Evolutionary conservation across 2,888 invertebrate genomes (phyloP).

Genomic region (Drosophila mimica): DNA sequence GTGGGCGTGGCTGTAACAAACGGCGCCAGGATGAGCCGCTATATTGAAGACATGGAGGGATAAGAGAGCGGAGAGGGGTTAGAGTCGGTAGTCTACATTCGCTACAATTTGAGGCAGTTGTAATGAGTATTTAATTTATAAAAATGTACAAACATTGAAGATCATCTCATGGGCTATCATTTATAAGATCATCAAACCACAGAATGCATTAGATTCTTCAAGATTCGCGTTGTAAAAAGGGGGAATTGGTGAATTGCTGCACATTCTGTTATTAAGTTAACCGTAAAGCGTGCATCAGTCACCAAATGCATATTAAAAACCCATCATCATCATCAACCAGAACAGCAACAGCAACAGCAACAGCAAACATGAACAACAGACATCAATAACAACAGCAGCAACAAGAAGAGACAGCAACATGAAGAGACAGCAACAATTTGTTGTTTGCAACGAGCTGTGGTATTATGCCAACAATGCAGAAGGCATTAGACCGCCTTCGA

Average conservation of each 20-base stretch:
- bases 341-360: slow-evolving; percentile 47
- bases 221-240: neutral
- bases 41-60: neutral
- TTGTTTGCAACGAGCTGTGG: slow-evolving; percentile 12
- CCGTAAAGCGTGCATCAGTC: slow-evolving; percentile 72
- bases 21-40: slow-evolving; percentile 94
- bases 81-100: neutral
- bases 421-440: slow-evolving; percentile 23
- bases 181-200: neutral
- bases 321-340: slow-evolving; percentile 75
- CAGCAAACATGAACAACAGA: slow-evolving; percentile 29
- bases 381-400: slow-evolving; percentile 10
- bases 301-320: slow-evolving; percentile 78
- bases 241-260: slow-evolving; percentile 20
- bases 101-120: neutral
- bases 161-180: neutral
- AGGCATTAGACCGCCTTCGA: slow-evolving; percentile 77
- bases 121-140: neutral
- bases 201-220: neutral
- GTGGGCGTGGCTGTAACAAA: slow-evolving; percentile 95
- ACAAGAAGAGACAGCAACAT: slow-evolving; percentile 7
- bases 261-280: slow-evolving; percentile 70
- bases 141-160: neutral
- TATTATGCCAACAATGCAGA: slow-evolving; percentile 56
- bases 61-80: neutral